Base-by-base conservation (phyloP, 35 echinoderm and acorn worm species). In the Ptychodera flava region DNA sequence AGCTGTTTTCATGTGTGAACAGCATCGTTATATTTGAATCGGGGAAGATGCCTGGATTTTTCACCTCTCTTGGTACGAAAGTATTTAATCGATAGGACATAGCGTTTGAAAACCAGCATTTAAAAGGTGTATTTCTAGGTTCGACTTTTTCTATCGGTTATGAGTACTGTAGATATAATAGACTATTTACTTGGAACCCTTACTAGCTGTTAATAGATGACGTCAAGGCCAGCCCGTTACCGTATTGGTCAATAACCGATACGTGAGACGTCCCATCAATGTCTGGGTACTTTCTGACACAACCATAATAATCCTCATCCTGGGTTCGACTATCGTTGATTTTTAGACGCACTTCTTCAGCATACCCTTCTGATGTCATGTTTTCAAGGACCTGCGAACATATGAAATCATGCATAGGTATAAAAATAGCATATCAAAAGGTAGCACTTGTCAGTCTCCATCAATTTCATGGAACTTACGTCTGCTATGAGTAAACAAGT, bases 201-300 rank as follows among this genome's bases (percentile, higher is more conserved):
- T 88, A 97, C 95, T 84, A 89, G 10, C 78, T 45, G 83, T 97
- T 97, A 28, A 97, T 85, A 29, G 95, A 94, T 38, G 87, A 84
- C 32, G 95, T 97, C 33, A 88, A 85, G 33, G 95, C 31, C 76
- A 87, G 88, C 0, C 92, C 95, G 78, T 90, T 97, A 0, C 95
- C 95, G 81, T 97, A 32, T 35, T 80, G 82, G 83, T 97, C 95
- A 31, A 97, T 87, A 35, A 94, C 81, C 15, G 92, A 97, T 38
- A 94, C 28, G 53, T 97, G 95, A 16, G 87, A 1, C 22, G 95
- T 97, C 14, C 95, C 95, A 34, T 36, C 82, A 77, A 91, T 88
- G 37, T 97, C 90, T 16, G 35, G 30, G 33, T 88, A 82, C 34
- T 85, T 35, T 85, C 89, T 91, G 28, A 85, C 86, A 0, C 84